Conservation (phyloP, 2,797 vertebrate species). For the Pangasius mekongensis region DNA sequence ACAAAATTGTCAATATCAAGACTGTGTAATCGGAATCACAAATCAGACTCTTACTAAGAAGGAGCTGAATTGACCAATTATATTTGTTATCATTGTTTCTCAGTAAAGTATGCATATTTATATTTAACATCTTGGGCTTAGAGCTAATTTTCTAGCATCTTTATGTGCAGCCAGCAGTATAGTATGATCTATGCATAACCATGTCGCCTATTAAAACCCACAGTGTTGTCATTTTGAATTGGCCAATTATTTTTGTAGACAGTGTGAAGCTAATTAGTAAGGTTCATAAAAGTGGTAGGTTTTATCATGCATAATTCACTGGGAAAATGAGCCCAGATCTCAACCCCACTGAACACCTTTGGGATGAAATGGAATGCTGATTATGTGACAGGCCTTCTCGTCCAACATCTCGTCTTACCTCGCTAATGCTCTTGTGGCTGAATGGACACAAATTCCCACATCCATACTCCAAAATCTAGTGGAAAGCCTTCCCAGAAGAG, state of each 20-base stretch:
- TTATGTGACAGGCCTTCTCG: too few species aligned
- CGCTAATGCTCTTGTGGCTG: too few species aligned
- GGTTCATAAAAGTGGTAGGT: neutral
- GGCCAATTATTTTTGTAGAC: neutral
- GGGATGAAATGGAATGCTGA: too few species aligned
- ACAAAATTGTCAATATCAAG: neutral
- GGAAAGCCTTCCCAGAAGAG: neutral
- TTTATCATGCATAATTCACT: neutral
- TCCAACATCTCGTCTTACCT: too few species aligned
- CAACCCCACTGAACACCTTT: too few species aligned
- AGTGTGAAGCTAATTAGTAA: neutral
- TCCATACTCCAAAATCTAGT: neutral
- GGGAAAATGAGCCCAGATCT: neutral
- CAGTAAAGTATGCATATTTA: neutral
- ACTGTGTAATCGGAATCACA: neutral
- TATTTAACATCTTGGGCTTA: neutral
- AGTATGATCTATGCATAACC: neutral
- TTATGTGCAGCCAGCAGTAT: too few species aligned
- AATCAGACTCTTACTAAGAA: neutral
- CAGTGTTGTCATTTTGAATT: neutral
- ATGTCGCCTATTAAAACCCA: neutral
- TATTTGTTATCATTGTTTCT: neutral
- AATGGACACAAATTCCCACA: neutral
- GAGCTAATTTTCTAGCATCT: neutral
- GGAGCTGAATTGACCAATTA: neutral